These are phyloP conservation scores for Alligator mississippiensis DNA, from an alignment of 2,113 vertebrate genomes.

Conservation along the genomic window DNA sequence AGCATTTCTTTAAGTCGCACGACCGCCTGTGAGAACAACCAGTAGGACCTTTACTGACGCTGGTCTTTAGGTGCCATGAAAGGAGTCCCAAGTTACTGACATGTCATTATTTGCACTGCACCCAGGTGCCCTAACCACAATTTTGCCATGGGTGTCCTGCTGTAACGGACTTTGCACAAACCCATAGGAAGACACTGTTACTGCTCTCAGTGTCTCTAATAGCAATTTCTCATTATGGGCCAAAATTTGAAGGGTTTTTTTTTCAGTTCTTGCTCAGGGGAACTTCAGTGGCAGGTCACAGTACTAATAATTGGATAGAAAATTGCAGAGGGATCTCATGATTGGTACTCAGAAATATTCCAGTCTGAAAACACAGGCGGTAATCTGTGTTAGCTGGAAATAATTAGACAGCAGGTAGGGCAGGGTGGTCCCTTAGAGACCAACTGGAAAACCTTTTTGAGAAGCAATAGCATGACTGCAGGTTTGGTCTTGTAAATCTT, in stretches of 20 bases:
- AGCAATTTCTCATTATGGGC: background rate
- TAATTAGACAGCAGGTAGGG: too few species aligned
- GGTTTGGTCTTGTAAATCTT: too few species aligned
- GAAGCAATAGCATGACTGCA: too few species aligned
- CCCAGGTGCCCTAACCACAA: background rate
- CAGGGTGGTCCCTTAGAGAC: too few species aligned
- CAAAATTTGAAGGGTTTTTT: background rate
- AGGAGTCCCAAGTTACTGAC: too few species aligned
- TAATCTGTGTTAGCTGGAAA: too few species aligned
- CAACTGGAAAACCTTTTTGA: too few species aligned
- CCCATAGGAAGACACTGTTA: fast-evolving
- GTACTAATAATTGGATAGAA: too few species aligned
- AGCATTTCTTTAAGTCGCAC: background rate
- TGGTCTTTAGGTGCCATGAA: background rate
- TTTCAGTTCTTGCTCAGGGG: background rate
- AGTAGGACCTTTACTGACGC: background rate
- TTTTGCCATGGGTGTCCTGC: too few species aligned
- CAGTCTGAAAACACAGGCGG: too few species aligned
- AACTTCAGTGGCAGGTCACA: background rate
- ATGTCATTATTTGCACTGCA: too few species aligned
- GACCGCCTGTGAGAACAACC: background rate
- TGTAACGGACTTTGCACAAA: fast-evolving
- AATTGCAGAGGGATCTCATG: background rate
- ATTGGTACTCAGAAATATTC: background rate
- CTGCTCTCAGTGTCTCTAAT: background rate